Conservation (phyloP, 1,140 invertebrate species). For the Cotesia vestalis region DNA sequence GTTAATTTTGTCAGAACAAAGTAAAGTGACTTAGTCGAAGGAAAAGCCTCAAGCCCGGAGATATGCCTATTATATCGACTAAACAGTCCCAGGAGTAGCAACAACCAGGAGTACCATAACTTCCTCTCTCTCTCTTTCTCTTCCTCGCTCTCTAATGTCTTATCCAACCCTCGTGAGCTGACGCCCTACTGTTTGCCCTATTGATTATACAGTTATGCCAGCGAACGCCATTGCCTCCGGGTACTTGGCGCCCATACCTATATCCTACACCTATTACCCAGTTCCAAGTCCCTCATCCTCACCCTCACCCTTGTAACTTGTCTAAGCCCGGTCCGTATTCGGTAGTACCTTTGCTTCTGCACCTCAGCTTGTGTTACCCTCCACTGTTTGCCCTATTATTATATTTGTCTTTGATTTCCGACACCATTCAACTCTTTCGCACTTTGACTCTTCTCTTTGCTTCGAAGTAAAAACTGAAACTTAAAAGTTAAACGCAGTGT, state of each 20-base stretch:
- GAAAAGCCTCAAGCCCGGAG: slow-evolving; percentile 40
- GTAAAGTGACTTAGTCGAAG: slow-evolving; percentile 51
- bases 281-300: too few species aligned
- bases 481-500: too few species aligned
- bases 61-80: too few species aligned
- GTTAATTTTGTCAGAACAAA: too few species aligned
- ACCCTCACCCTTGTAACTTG: too few species aligned
- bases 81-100: neutral
- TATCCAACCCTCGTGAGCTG: neutral
- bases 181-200: slow-evolving; percentile 49
- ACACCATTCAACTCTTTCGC: neutral
- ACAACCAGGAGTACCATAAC: neutral
- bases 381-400: slow-evolving; percentile 24
- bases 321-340: neutral
- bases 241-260: too few species aligned
- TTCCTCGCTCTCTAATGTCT: neutral
- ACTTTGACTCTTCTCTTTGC: neutral
- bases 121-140: neutral
- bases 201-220: slow-evolving; percentile 50
- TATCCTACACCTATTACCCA: too few species aligned
- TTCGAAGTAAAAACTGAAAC: too few species aligned
- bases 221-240: slow-evolving; percentile 5
- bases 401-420: slow-evolving; percentile 29
- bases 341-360: neutral
- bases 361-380: neutral